phyloP scores from a whole-genome alignment of 1,140 invertebrate genomes.

The Drosophila funebris region DNA sequence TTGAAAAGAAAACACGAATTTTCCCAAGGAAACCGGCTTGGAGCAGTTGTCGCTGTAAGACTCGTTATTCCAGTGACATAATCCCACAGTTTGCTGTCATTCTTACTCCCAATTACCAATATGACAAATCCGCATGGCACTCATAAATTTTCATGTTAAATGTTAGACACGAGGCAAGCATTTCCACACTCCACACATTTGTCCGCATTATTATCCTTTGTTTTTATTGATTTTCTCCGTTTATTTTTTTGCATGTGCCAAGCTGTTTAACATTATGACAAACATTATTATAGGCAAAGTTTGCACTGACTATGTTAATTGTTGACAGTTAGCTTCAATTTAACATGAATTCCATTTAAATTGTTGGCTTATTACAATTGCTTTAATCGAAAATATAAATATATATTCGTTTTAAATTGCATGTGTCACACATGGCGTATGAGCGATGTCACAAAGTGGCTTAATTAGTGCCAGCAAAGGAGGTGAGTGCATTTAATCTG shows the following conservation, averaged over 20 bases:
- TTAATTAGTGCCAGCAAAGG: conserved; percentile 2
- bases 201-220: background rate
- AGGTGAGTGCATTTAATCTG: conserved; percentile 8
- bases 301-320: conserved; percentile 2
- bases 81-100: background rate
- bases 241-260: conserved; percentile 1
- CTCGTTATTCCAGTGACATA: background rate
- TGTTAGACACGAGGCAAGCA: conserved; percentile 20
- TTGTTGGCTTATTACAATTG: background rate
- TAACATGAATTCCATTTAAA: conserved; percentile 1
- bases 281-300: conserved; percentile 2
- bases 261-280: conserved; percentile 8
- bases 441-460: background rate
- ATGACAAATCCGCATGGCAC: conserved; percentile 18
- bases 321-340: background rate
- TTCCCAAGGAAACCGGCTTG: too few species aligned
- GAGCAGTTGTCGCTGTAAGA: too few species aligned
- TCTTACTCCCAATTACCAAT: conserved; percentile 18
- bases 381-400: background rate
- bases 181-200: conserved; percentile 3
- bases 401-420: background rate
- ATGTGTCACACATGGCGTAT: background rate
- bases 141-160: conserved; percentile 40
- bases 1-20: too few species aligned
- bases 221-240: conserved; percentile 10